These are phyloP conservation scores for Aspiorhynchus laticeps DNA, from an alignment of 2,113 vertebrate species.

Conservation along the genomic window DNA sequence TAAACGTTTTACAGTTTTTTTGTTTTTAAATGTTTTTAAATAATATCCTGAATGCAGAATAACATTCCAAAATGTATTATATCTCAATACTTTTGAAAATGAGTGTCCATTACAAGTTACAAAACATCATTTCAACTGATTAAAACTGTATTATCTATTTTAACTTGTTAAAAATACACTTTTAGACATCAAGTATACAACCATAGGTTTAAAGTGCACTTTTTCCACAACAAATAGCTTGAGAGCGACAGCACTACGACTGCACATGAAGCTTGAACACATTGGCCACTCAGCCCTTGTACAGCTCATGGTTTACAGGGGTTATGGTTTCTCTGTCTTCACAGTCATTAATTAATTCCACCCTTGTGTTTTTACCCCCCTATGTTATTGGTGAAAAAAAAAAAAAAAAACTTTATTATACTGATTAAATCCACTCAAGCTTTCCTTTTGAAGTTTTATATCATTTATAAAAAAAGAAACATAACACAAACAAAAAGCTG, in stretches of 20 bases:
- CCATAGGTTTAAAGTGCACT: background rate
- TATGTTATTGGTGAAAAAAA: slow-evolving; percentile 43
- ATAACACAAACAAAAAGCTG: slow-evolving; percentile 9
- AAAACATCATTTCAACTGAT: background rate
- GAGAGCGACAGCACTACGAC: background rate
- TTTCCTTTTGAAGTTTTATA: slow-evolving; percentile 52
- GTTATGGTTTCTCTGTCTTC: background rate
- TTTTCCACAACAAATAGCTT: background rate
- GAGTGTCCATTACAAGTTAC: background rate
- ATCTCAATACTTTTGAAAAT: background rate
- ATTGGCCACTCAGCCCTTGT: background rate
- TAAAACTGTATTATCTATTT: background rate
- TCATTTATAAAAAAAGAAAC: slow-evolving; percentile 30
- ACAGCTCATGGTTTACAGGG: background rate
- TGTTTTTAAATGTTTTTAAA: no score
- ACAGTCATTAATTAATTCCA: background rate
- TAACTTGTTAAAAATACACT: background rate
- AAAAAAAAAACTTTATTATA: slow-evolving; percentile 38
- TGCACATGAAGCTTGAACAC: background rate
- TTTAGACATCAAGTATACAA: background rate
- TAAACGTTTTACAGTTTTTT: no score
- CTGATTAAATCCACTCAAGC: slow-evolving; percentile 41
- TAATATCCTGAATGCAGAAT: no score
- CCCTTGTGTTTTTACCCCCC: slow-evolving; percentile 5
- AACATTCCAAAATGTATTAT: background rate